These are phyloP conservation scores for Ia io DNA, from an alignment of 2,113 vertebrate genomes.

Conservation along the genomic window DNA sequence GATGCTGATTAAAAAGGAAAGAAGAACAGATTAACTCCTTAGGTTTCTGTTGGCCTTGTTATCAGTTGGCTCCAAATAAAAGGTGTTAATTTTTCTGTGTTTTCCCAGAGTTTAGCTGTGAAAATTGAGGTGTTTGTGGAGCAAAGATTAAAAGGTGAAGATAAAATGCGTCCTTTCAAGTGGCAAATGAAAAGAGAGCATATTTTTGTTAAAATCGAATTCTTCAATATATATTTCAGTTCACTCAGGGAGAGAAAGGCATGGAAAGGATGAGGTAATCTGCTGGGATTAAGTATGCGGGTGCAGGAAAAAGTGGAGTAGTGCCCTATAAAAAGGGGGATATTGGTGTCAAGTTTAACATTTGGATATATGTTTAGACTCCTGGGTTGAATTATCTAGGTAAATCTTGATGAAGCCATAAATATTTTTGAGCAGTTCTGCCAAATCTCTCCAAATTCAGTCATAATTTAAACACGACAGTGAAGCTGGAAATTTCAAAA, in stretches of 20 bases:
- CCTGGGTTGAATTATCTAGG: slow-evolving; percentile 32
- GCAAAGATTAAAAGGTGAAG: slow-evolving; percentile 62
- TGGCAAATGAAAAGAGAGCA: background rate
- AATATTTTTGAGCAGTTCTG: slow-evolving; percentile 6
- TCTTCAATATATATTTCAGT: background rate
- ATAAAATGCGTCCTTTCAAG: slow-evolving; percentile 45
- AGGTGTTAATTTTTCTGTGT: slow-evolving; percentile 75
- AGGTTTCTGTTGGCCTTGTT: slow-evolving; percentile 59
- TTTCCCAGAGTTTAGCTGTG: slow-evolving; percentile 71
- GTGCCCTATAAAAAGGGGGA: background rate
- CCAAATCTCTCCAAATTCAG: slow-evolving; percentile 20
- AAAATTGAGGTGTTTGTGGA: slow-evolving; percentile 70
- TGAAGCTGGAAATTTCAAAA: slow-evolving; percentile 9
- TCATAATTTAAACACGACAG: slow-evolving; percentile 44
- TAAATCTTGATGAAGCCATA: slow-evolving; percentile 15
- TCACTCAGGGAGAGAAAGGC: background rate
- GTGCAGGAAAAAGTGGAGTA: background rate
- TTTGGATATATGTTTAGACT: background rate
- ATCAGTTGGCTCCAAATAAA: slow-evolving; percentile 75
- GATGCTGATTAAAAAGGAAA: slow-evolving; percentile 74
- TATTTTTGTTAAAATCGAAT: slow-evolving; percentile 44
- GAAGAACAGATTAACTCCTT: slow-evolving; percentile 77
- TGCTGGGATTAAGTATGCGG: background rate
- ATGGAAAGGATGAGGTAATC: background rate
- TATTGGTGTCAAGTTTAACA: background rate